Base-by-base conservation (phyloP, 2,888 invertebrate genomes). In the Saturnia japonica region DNA sequence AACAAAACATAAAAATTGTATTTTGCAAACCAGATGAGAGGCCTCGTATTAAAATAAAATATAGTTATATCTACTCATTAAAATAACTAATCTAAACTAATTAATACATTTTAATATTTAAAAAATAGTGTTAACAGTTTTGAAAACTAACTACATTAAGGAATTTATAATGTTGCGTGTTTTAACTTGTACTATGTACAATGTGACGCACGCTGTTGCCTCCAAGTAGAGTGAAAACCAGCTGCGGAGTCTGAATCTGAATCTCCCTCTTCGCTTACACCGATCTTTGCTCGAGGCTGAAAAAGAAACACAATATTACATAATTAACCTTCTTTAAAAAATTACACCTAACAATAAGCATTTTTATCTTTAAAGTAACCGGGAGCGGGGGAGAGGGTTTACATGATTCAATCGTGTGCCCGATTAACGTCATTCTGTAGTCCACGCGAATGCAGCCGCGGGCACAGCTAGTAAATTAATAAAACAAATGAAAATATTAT, bases 181-280 rank as follows among this genome's bases (percentile, higher is more conserved):
- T 25, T 12, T 3, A 57, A 25, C 1, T 57, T 57, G 25, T 57
- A 25, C 76, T 83, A 88, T 28, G 89, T 87, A 73, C 85, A 87
- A 68, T 91, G 79, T 0, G 91, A 91, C 0, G 90, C 84, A 19
- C 91, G 80, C 72, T 90, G 91, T 69, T 91, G 91, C 47, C 88
- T 78, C 93, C 93, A 93, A 0, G 92, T 90, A 0, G 93, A 77
- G 72, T 93, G 98, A 86, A 98, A 98, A 0, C 98, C 98, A 77
- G 97, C 97, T 0, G 97, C 98, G 0, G 97, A 96, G 85, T 98
- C 98, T 0, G 98, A 98, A 86, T 98, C 98, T 0, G 97, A 97
- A 83, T 97, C 97, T 22, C 95, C 94, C 75, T 91, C 93, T 70
- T 88, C 90, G 72, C 80, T 83, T 3, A 83, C 85, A 11, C 90